These are phyloP conservation scores for Mustela lutreola DNA, from an alignment of 2,113 vertebrate genomes.

Conservation along the genomic window DNA sequence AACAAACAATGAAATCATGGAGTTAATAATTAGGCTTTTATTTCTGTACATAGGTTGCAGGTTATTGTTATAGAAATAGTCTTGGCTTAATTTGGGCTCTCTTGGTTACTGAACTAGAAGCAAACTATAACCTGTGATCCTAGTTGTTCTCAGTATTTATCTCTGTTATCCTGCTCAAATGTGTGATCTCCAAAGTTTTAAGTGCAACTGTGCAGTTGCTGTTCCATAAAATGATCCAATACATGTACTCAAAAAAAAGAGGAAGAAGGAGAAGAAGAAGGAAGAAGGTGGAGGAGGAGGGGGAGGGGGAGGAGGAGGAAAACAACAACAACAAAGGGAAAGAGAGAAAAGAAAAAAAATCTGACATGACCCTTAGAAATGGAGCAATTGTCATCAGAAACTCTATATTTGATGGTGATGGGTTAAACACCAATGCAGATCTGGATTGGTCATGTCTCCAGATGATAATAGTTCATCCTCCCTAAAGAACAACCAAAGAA, in stretches of 20 bases:
- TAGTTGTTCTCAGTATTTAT: neutral
- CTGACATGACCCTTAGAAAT: neutral
- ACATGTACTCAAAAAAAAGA: neutral
- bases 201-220: neutral
- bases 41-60: neutral
- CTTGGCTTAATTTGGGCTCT: neutral
- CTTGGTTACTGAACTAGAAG: neutral
- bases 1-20: neutral
- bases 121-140: neutral
- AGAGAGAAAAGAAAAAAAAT: neutral
- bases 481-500: neutral
- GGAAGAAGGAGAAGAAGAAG: no score
- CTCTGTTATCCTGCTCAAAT: neutral
- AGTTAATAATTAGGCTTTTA: neutral
- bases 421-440: neutral
- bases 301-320: neutral
- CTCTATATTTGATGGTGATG: neutral
- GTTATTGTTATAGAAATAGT: neutral
- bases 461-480: neutral
- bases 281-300: neutral
- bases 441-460: neutral
- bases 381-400: neutral
- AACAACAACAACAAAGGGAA: rapidly evolving
- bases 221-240: neutral
- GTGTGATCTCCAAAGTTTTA: neutral